Percentiles rank a stretch among this genome's conserved stretches.
Evolutionary conservation across 2,113 vertebrate genomes (phyloP).

Genomic region (Phaethon lepturus): DNA sequence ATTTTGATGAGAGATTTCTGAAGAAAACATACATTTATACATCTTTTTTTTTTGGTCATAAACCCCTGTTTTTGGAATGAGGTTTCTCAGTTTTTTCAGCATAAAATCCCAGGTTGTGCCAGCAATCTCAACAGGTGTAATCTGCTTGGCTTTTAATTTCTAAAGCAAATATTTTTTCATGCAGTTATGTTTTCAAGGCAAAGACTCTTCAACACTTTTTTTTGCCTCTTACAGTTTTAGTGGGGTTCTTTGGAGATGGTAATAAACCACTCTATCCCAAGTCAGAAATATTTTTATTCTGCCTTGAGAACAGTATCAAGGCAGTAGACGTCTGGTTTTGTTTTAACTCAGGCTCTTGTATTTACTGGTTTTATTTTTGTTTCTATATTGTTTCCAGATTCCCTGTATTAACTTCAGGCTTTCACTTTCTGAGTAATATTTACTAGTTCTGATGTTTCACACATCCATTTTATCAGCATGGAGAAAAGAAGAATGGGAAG

Average conservation of each 20-base stretch:
- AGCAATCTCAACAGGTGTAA: background rate
- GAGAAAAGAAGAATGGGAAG: background rate
- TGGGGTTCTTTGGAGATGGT: background rate
- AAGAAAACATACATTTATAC: background rate
- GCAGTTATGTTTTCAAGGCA: background rate
- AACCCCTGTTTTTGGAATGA: background rate
- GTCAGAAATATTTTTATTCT: background rate
- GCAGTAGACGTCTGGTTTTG: background rate
- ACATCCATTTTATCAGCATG: background rate
- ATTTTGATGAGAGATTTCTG: background rate
- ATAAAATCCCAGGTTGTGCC: background rate
- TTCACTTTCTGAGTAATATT: background rate
- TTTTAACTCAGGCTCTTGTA: background rate
- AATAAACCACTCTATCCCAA: background rate
- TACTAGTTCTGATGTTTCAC: background rate
- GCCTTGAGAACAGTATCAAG: background rate
- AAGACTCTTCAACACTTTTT: background rate
- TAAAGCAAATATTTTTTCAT: background rate
- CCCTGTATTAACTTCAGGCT: background rate
- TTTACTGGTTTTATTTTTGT: background rate
- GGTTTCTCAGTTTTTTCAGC: background rate
- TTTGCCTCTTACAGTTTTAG: background rate
- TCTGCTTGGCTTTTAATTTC: background rate
- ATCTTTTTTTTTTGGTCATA: background rate
- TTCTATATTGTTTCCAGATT: background rate